Evolutionary conservation across 2,113 vertebrate species (phyloP), one percentile per base, ranked within the genome.

Genomic region (Xenopus tropicalis): DNA sequence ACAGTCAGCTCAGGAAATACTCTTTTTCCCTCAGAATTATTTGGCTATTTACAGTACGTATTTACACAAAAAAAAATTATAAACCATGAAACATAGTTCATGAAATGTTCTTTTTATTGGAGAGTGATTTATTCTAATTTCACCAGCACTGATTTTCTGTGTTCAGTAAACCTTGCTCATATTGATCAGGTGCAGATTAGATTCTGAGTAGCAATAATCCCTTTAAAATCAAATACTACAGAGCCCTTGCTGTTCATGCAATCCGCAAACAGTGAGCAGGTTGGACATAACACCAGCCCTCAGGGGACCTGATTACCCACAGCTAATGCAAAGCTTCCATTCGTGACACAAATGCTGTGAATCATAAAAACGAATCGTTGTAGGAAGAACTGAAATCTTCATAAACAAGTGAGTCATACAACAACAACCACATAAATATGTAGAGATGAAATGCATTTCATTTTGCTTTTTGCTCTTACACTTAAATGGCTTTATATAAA

Each of bases 101-200:
- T 58, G 72, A 69, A 62, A 59, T 69, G 11, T 24, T n/a, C 54
- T n/a, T 64, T 44, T 59, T 74, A 19, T 29, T 43, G 19, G 64
- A 51, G n/a, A 57, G 43, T 59, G 48, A 68, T 11, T 46, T 29
- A 61, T 66, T 59, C 11, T 46, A 59, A 61, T 17, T 20, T 69
- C 46, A 25, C 42, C 20, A 42, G 51, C 46, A 24, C 23, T 20
- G 65, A 74, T 62, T 52, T 75, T 66, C n/a, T n/a, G 58, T 75
- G 72, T 68, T 67, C 69, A 61, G 72, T 44, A 75, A 62, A 66
- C 58, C 0, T n/a, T 75, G 66, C 25, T 66, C 14, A 21, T 16
- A 61, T 59, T 61, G 56, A 67, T 75, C 58, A 54, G 21, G 19
- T 48, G 44, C 61, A 59, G 61, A 59, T 37, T 29, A 16, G 22